phyloP scores from a whole-genome alignment of 2,113 vertebrate species.

The Oryctolagus cuniculus region DNA sequence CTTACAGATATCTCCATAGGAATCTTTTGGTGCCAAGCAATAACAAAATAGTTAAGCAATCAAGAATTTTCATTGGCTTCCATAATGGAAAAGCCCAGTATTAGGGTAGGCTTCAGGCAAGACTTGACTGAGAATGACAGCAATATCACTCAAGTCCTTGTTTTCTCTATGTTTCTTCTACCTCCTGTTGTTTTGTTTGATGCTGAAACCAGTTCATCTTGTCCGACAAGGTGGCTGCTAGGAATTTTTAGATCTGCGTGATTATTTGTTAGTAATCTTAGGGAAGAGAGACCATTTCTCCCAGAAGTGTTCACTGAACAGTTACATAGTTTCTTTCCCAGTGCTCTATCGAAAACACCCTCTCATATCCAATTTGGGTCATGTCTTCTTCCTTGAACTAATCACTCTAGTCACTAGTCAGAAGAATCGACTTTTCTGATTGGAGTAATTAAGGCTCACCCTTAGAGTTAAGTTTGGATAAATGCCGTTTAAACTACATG shows the following conservation, averaged over 20 bases:
- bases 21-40: neutral
- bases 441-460: neutral
- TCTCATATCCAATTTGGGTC: neutral
- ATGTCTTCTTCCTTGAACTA: too few species aligned
- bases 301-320: neutral
- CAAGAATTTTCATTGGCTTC: neutral
- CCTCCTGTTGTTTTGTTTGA: neutral
- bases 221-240: neutral
- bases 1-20: neutral
- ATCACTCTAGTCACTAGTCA: neutral
- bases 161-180: neutral
- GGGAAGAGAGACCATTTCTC: slow-evolving; percentile 10
- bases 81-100: neutral
- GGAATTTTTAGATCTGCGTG: neutral
- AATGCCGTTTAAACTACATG: neutral
- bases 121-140: neutral
- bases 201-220: neutral
- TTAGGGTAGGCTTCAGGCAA: neutral
- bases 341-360: neutral
- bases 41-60: neutral
- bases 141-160: neutral
- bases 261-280: slow-evolving; percentile 1
- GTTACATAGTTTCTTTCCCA: neutral
- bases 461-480: neutral
- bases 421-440: neutral